Conservation (phyloP, 2,888 invertebrate species). For the Andrena camellia region DNA sequence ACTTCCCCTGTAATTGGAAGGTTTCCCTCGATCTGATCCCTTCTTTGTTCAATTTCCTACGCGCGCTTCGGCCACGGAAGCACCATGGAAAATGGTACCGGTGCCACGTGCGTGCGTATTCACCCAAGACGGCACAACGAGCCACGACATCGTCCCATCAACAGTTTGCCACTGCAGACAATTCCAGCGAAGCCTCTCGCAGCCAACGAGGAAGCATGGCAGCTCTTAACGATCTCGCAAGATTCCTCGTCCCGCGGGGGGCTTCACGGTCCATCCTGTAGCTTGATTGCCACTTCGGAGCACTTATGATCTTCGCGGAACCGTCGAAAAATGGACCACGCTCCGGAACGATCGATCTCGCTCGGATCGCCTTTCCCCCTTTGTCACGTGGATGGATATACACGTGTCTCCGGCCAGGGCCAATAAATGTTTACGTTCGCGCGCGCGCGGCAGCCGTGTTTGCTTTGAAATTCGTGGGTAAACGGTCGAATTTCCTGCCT, state of each 20-base stretch:
- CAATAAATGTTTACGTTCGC: constrained; percentile 42
- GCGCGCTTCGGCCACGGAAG: too few relatives aligned
- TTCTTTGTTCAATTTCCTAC: too few relatives aligned
- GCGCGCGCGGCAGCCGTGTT: constrained; percentile 10
- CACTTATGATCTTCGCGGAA: background rate
- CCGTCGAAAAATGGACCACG: constrained; percentile 6
- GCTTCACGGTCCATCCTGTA: background rate
- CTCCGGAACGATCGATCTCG: background rate
- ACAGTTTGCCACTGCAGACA: constrained; percentile 20
- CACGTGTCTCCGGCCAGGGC: constrained; percentile 5
- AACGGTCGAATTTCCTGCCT: constrained; percentile 18
- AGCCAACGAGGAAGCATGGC: constrained; percentile 2
- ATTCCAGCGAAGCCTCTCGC: constrained; percentile 8
- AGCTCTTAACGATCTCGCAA: constrained; percentile 15
- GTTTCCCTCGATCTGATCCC: too few relatives aligned
- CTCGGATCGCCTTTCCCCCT: background rate
- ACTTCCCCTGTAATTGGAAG: too few relatives aligned
- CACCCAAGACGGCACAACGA: background rate
- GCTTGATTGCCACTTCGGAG: constrained; percentile 12
- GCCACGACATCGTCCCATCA: constrained; percentile 13
- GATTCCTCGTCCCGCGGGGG: constrained; percentile 6
- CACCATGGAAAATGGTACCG: too few relatives aligned
- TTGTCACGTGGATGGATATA: constrained; percentile 15
- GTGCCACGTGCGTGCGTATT: background rate
- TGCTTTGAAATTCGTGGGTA: constrained; percentile 19